Evolutionary conservation across 2,797 vertebrate genomes (phyloP).

Genomic region (Pelochelys cantorii): DNA sequence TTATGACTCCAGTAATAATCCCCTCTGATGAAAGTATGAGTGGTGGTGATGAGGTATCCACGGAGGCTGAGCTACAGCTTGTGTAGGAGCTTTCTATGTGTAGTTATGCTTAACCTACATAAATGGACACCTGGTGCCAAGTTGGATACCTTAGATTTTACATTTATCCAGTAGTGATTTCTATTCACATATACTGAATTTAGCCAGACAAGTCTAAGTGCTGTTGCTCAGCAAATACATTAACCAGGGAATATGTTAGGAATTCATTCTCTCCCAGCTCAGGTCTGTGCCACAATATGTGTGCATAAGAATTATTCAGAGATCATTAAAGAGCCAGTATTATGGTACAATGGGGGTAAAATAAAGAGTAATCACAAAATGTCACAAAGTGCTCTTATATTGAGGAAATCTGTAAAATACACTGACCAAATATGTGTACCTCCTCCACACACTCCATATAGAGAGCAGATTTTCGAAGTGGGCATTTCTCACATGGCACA

Average conservation of each 20-base stretch:
- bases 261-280: background rate
- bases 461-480: background rate
- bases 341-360: background rate
- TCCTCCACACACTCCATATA: background rate
- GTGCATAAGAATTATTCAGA: background rate
- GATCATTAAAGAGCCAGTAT: background rate
- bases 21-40: background rate
- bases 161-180: background rate
- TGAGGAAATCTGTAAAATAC: background rate
- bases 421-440: background rate
- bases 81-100: background rate
- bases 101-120: background rate
- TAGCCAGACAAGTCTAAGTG: background rate
- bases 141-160: background rate
- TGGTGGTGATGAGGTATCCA: background rate
- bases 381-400: background rate
- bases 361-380: background rate
- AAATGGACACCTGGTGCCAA: background rate
- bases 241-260: background rate
- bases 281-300: background rate
- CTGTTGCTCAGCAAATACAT: background rate
- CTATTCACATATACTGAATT: background rate
- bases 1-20: background rate
- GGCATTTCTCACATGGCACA: background rate
- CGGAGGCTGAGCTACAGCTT: background rate